phyloP scores from a whole-genome alignment of 2,113 vertebrate species.

The Gobio gobio region DNA sequence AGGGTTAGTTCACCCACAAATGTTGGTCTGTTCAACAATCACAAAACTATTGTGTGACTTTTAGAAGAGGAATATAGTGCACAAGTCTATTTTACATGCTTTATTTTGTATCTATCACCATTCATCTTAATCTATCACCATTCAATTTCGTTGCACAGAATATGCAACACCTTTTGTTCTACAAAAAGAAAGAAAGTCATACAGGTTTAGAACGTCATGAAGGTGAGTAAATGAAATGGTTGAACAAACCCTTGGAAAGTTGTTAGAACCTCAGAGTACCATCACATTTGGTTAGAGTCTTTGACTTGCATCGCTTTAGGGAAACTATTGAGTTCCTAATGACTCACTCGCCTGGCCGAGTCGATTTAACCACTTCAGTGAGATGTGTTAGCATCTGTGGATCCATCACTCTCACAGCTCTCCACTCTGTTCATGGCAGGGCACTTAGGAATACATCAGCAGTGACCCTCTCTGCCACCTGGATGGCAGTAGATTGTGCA shows the following conservation, averaged over 20 bases:
- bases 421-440: not conserved
- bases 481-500: slow-evolving; percentile 3
- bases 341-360: not conserved
- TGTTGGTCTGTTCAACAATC: too few relatives aligned
- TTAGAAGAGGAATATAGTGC: not conserved
- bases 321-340: not conserved
- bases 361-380: not conserved
- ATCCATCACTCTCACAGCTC: slow-evolving; percentile 12
- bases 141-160: not conserved
- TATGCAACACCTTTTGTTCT: not conserved
- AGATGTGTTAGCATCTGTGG: not conserved
- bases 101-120: too few relatives aligned
- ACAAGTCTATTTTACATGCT: too few relatives aligned
- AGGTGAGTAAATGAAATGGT: not conserved
- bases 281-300: not conserved
- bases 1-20: too few relatives aligned
- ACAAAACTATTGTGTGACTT: not conserved
- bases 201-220: not conserved
- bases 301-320: not conserved
- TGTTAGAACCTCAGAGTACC: not conserved
- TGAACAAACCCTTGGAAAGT: not conserved
- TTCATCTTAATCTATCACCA: not conserved
- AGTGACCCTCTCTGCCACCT: slow-evolving; percentile 20
- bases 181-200: not conserved
- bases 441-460: not conserved